Evolutionary conservation across 2,888 invertebrate genomes (phyloP).

Genomic region (Pollenia angustigena): DNA sequence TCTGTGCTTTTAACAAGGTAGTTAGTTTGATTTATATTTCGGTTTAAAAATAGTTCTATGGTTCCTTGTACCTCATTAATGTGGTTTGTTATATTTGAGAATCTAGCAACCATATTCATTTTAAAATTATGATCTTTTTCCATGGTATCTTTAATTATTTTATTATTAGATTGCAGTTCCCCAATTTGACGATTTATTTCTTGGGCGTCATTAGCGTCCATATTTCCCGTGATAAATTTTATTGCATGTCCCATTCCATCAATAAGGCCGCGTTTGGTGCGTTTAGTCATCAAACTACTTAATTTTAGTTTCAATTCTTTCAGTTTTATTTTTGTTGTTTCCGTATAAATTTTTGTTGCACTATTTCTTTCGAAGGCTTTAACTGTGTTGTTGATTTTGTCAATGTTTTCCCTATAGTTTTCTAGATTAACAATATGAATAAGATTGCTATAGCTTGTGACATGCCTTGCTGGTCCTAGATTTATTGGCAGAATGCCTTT

Average conservation of each 20-base stretch:
- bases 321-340: constrained; percentile 43
- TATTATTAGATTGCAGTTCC: constrained; percentile 12
- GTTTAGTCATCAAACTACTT: constrained; percentile 22
- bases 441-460: not conserved
- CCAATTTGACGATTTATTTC: constrained; percentile 51
- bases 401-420: constrained; percentile 21
- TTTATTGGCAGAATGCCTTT: constrained; percentile 8
- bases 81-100: constrained; percentile 15
- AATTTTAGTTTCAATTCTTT: constrained; percentile 50
- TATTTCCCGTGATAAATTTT: constrained; percentile 64
- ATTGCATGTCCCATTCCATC: constrained; percentile 62
- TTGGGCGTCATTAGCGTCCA: constrained; percentile 60
- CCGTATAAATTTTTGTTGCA: constrained; percentile 16
- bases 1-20: constrained; percentile 1
- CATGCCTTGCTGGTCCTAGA: not conserved
- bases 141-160: constrained; percentile 14
- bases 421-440: not conserved
- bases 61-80: constrained; percentile 5
- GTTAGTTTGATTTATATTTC: not conserved
- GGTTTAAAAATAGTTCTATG: constrained; percentile 23
- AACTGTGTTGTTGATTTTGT: constrained; percentile 7
- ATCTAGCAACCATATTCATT: constrained; percentile 11
- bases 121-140: constrained; percentile 55
- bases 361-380: constrained; percentile 7
- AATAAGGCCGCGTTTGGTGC: constrained; percentile 54